phyloP scores from a whole-genome alignment of 2,888 invertebrate genomes.

The Cremastinae sp. region DNA sequence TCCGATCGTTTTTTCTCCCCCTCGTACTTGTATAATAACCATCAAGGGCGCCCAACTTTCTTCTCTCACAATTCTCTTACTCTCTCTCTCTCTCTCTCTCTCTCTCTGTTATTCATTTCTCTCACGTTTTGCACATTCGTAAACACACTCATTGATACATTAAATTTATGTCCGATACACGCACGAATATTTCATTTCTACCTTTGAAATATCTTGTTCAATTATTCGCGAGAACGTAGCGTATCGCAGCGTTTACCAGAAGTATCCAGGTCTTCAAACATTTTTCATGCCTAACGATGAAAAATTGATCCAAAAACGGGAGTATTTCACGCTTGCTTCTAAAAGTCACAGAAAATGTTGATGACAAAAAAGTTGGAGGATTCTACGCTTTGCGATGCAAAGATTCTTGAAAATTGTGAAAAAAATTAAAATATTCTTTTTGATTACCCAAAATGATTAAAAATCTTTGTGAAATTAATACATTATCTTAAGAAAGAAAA shows the following conservation, averaged over 20 bases:
- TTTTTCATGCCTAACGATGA: constrained; percentile 38
- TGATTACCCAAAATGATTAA: too few relatives aligned
- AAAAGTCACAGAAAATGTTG: not conserved
- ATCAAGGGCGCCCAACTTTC: constrained; percentile 47
- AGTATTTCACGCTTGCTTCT: not conserved
- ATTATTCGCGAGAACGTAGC: constrained; percentile 37
- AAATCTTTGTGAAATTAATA: too few relatives aligned
- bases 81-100: constrained; percentile 15
- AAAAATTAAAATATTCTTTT: too few relatives aligned
- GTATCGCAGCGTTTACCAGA: constrained; percentile 12
- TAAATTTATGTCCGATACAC: not conserved
- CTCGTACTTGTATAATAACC: constrained; percentile 30
- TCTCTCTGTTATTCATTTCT: not conserved
- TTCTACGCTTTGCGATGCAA: too few relatives aligned
- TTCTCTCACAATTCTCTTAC: constrained; percentile 38
- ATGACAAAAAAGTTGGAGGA: too few relatives aligned
- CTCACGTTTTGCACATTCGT: not conserved
- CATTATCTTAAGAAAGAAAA: too few relatives aligned
- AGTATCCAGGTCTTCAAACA: not conserved
- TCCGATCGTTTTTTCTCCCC: constrained; percentile 42
- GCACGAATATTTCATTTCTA: not conserved
- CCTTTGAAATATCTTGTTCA: constrained; percentile 19
- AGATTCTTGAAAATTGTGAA: too few relatives aligned
- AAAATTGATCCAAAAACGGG: constrained; percentile 4
- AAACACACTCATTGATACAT: not conserved